Conservation (phyloP, 1,140 invertebrate genomes). For the Neuroterus valhalla region DNA sequence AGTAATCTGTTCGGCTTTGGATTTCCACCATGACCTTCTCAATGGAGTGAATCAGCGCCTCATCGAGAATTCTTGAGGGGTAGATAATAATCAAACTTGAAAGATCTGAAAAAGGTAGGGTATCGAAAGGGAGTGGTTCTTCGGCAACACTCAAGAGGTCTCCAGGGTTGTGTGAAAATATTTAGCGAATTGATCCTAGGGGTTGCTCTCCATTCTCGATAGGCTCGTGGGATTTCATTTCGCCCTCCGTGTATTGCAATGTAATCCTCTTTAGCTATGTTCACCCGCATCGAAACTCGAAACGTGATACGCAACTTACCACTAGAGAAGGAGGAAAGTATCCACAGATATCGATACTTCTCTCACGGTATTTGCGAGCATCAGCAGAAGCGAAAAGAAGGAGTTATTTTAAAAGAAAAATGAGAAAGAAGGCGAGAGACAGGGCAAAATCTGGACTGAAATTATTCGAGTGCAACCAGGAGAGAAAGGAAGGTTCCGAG, state of each 20-base stretch:
- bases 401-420: slow-evolving; percentile 18
- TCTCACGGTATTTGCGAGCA: slow-evolving; percentile 46
- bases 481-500: slow-evolving; percentile 21
- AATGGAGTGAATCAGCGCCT: too few relatives aligned
- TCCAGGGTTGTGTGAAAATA: slow-evolving; percentile 22
- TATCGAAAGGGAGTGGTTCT: not conserved
- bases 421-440: not conserved
- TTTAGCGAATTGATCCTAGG: slow-evolving; percentile 25
- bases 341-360: slow-evolving; percentile 43
- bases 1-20: too few relatives aligned
- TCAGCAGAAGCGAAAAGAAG: slow-evolving; percentile 23
- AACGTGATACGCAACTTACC: slow-evolving; percentile 46
- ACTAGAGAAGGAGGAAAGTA: slow-evolving; percentile 40
- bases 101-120: not conserved
- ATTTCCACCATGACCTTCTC: too few relatives aligned
- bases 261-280: slow-evolving; percentile 43
- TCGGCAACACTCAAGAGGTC: not conserved
- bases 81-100: too few relatives aligned
- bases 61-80: too few relatives aligned
- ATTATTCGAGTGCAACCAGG: slow-evolving; percentile 34
- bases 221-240: slow-evolving; percentile 39
- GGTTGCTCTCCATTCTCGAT: slow-evolving; percentile 9
- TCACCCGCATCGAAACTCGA: slow-evolving; percentile 50
- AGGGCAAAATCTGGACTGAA: slow-evolving; percentile 14
- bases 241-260: slow-evolving; percentile 21